These are phyloP conservation scores for Graphium colonna DNA, from an alignment of 2,888 invertebrate species.

Conservation along the genomic window DNA sequence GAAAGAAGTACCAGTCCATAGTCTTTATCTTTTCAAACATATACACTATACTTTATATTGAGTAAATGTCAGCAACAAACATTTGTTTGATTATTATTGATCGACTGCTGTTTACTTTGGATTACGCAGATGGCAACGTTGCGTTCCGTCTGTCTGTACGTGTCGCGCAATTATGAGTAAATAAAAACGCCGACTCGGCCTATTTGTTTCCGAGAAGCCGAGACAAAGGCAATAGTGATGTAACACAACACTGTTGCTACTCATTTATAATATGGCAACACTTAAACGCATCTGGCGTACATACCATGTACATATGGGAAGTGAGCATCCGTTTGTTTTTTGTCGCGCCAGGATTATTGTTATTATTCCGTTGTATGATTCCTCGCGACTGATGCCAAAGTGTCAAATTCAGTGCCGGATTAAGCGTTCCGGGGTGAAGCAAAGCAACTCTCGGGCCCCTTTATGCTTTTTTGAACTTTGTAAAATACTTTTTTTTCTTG, in stretches of 20 bases:
- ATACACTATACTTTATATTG: no score
- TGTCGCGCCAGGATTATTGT: neutral
- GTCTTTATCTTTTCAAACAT: no score
- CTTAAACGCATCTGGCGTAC: neutral
- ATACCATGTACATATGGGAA: conserved; percentile 9
- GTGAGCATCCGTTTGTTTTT: conserved; percentile 10
- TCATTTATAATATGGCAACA: neutral
- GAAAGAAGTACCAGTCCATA: no score
- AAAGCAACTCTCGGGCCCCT: no score
- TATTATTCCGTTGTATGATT: neutral
- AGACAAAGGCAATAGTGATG: conserved; percentile 12
- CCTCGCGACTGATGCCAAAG: no score
- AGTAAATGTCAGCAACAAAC: no score
- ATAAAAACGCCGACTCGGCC: conserved; percentile 5
- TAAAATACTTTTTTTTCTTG: no score
- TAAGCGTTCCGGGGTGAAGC: no score
- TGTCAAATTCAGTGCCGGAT: no score
- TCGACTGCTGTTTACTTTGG: no score
- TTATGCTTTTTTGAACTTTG: no score
- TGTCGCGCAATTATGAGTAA: conserved; percentile 1
- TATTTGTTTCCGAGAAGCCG: conserved; percentile 4
- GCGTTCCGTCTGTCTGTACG: neutral
- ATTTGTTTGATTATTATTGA: no score
- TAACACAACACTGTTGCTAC: neutral
- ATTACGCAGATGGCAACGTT: conserved; percentile 2